A percentile compares a stretch with the other conserved stretches of the same genome.
These are phyloP conservation scores for Gambusia yucatana DNA, from an alignment of 2,797 vertebrate genomes.

Conservation along the genomic window DNA sequence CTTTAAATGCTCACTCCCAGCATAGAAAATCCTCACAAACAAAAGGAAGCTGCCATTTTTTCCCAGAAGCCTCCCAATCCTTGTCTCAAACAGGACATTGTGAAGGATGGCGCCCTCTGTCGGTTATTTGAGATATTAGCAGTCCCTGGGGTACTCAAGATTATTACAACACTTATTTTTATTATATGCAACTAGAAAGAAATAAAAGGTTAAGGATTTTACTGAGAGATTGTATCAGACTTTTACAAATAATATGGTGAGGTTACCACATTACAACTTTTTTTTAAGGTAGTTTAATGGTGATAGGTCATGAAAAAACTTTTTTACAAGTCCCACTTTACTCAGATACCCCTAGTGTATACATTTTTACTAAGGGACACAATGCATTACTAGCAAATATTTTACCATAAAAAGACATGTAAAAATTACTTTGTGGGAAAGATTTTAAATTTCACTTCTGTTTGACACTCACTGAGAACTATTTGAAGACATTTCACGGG, in stretches of 20 bases:
- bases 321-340: background rate
- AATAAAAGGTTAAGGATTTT: background rate
- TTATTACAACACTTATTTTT: background rate
- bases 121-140: background rate
- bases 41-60: constrained; percentile 84
- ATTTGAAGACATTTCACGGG: background rate
- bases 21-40: constrained; percentile 46
- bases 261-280: background rate
- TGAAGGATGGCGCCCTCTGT: constrained; percentile 48
- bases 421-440: background rate
- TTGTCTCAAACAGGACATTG: constrained; percentile 12
- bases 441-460: background rate
- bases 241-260: background rate
- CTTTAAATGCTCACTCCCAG: constrained; percentile 36
- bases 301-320: background rate
- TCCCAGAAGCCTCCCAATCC: constrained; percentile 69
- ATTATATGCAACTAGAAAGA: background rate
- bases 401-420: background rate
- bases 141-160: background rate
- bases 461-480: background rate
- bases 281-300: background rate
- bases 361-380: background rate
- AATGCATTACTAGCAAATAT: background rate
- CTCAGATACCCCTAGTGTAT: background rate
- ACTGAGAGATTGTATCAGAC: background rate